These are phyloP conservation scores for Macroramphosus scolopax DNA, from an alignment of 2,797 vertebrate genomes.

Conservation along the genomic window DNA sequence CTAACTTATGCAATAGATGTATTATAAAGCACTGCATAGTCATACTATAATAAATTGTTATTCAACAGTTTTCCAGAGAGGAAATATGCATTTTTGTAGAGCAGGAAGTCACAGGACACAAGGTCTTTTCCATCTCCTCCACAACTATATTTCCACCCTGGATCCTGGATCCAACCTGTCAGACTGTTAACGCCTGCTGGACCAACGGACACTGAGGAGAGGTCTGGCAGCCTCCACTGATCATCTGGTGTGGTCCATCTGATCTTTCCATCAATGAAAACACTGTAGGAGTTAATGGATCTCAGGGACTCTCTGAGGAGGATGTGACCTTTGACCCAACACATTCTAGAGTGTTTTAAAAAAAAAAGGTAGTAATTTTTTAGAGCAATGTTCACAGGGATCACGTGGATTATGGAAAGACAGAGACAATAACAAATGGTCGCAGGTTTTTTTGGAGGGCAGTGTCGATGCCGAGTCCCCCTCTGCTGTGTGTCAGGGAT, in stretches of 20 bases:
- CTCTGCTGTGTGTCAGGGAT: slow-evolving; percentile 44
- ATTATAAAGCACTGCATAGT: no score
- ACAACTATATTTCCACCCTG: slow-evolving; percentile 35
- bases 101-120: slow-evolving; percentile 50
- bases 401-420: no score
- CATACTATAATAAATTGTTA: slow-evolving; percentile 22
- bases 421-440: slow-evolving; percentile 8
- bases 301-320: slow-evolving; percentile 20
- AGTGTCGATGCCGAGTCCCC: slow-evolving; percentile 34
- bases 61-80: slow-evolving; percentile 37
- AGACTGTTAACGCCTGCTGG: slow-evolving; percentile 52
- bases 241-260: slow-evolving; percentile 35
- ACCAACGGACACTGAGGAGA: slow-evolving; percentile 12
- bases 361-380: no score
- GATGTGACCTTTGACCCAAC: no score
- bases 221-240: no score
- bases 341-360: slow-evolving; percentile 3
- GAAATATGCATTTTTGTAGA: slow-evolving; percentile 42
- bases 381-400: no score
- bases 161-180: slow-evolving; percentile 6
- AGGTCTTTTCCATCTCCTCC: slow-evolving; percentile 49
- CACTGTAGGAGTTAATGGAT: slow-evolving; percentile 13
- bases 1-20: no score
- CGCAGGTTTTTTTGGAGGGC: slow-evolving; percentile 35
- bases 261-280: slow-evolving; percentile 32